These are phyloP conservation scores for Tragelaphus oryx DNA, from an alignment of 2,797 vertebrate genomes.

Conservation along the genomic window DNA sequence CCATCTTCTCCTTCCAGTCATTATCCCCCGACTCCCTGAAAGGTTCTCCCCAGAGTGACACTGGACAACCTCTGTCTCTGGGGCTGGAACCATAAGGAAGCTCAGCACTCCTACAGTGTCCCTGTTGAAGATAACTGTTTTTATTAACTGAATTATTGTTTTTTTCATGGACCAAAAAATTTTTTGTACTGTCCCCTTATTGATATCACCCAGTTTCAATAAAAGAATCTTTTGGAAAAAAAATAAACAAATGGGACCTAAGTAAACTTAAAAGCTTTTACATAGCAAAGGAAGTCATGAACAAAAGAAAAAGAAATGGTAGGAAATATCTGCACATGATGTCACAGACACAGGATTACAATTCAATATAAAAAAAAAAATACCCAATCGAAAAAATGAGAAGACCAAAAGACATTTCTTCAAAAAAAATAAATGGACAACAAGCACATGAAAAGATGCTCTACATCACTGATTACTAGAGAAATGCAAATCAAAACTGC, in stretches of 20 bases:
- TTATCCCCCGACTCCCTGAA: neutral
- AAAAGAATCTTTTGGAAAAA: slow-evolving; percentile 86
- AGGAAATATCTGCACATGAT: neutral
- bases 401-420: neutral
- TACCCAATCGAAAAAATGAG: neutral
- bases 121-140: slow-evolving; percentile 79
- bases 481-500: neutral
- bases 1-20: neutral
- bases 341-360: neutral
- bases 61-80: slow-evolving; percentile 68
- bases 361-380: neutral
- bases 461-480: neutral
- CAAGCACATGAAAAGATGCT: neutral
- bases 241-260: neutral
- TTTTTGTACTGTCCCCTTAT: slow-evolving; percentile 87
- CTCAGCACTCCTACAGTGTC: slow-evolving; percentile 72
- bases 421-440: neutral
- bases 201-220: slow-evolving; percentile 94
- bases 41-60: slow-evolving; percentile 71
- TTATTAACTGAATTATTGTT: slow-evolving; percentile 80
- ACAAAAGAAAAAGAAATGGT: neutral
- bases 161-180: slow-evolving; percentile 84
- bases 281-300: neutral
- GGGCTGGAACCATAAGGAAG: slow-evolving; percentile 69
- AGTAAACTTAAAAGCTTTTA: neutral